phyloP scores from a whole-genome alignment of 2,113 vertebrate species.

The Emydura subglobosa region DNA sequence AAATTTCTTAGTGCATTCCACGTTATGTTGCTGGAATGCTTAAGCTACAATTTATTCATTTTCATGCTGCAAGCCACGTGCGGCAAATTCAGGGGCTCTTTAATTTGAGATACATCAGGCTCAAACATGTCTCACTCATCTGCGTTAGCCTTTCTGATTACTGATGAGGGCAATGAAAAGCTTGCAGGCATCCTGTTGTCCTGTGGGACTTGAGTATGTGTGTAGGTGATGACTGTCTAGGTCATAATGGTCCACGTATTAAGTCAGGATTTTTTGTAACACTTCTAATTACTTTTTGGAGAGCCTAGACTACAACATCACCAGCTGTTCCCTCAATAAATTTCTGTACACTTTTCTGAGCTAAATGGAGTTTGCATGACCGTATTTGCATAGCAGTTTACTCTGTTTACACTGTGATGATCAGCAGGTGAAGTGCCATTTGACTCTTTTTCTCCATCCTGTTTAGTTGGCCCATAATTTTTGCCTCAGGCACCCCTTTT shows the following conservation, averaged over 20 bases:
- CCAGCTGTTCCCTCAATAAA: conserved; percentile 74
- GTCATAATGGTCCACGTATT: conserved; percentile 62
- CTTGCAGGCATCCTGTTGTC: conserved; percentile 35
- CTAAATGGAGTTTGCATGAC: conserved; percentile 69
- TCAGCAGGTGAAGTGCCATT: conserved; percentile 25
- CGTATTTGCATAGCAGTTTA: conserved; percentile 71
- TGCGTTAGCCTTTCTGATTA: conserved; percentile 31
- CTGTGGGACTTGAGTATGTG: conserved; percentile 15
- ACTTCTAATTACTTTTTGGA: conserved; percentile 74
- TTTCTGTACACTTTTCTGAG: conserved; percentile 64
- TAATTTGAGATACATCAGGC: conserved; percentile 14
- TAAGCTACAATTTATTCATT: background rate
- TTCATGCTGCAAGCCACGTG: background rate
- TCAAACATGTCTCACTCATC: background rate
- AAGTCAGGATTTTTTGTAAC: conserved; percentile 62
- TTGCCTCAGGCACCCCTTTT: background rate
- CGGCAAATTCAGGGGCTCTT: background rate
- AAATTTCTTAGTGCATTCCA: background rate
- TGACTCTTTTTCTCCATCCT: background rate
- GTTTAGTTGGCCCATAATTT: conserved; percentile 33
- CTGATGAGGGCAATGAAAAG: conserved; percentile 36
- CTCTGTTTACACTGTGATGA: conserved; percentile 56
- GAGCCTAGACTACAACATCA: conserved; percentile 67
- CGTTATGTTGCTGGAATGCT: background rate
- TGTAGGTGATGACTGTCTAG: conserved; percentile 55